Conservation (phyloP, 1,140 invertebrate genomes). For the Lepeophtheirus salmonis region DNA sequence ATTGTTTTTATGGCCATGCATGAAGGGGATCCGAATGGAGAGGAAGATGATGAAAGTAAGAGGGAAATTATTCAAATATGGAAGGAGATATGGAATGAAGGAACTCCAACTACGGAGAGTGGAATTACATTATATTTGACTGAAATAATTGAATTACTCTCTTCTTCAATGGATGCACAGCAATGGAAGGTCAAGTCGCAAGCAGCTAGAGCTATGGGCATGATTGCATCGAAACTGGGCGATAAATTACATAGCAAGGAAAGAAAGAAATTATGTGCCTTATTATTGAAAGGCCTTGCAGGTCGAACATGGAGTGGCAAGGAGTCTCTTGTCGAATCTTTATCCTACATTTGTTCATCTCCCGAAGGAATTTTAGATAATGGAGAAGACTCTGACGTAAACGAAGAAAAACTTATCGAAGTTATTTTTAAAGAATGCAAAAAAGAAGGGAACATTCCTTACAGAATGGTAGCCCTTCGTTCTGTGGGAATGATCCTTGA, state of each 20-base stretch:
- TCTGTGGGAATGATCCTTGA: slow-evolving; percentile 11
- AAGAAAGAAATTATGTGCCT: slow-evolving; percentile 41
- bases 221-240: slow-evolving; percentile 52
- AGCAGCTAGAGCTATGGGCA: slow-evolving; percentile 56
- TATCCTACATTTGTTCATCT: slow-evolving; percentile 39
- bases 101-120: slow-evolving; percentile 59
- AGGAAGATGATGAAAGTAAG: slow-evolving; percentile 21
- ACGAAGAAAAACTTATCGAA: slow-evolving; percentile 60
- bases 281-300: slow-evolving; percentile 47
- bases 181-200: slow-evolving; percentile 71
- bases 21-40: slow-evolving; percentile 42
- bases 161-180: slow-evolving; percentile 47
- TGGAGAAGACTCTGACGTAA: slow-evolving; percentile 41
- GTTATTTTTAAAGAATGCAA: slow-evolving; percentile 7
- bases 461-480: slow-evolving; percentile 9
- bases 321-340: slow-evolving; percentile 51
- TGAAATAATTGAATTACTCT: slow-evolving; percentile 47
- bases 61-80: slow-evolving; percentile 36
- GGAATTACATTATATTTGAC: slow-evolving; percentile 54
- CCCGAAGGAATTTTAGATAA: slow-evolving; percentile 43
- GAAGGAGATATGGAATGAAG: slow-evolving; percentile 72
- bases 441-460: slow-evolving; percentile 10
- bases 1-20: slow-evolving; percentile 77
- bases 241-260: slow-evolving; percentile 41
- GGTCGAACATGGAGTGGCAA: slow-evolving; percentile 77